A percentile compares a stretch with the other conserved stretches of the same genome.
These are phyloP conservation scores for Limnephilus rhombicus DNA, from an alignment of 2,888 invertebrate species.

Conservation along the genomic window DNA sequence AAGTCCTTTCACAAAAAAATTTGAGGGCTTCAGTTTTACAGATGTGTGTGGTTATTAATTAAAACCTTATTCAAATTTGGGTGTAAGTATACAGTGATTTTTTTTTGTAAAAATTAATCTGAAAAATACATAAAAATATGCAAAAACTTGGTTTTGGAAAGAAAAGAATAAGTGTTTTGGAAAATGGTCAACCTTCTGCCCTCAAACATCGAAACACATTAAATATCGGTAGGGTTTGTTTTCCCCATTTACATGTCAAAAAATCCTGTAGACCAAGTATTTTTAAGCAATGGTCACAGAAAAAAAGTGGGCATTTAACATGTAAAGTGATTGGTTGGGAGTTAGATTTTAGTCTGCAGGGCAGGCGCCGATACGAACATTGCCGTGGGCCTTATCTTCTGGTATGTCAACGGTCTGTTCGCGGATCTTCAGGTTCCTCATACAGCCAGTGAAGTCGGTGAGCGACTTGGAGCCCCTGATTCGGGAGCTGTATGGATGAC, in stretches of 20 bases:
- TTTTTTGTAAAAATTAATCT: neutral
- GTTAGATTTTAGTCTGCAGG: neutral
- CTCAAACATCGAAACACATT: neutral
- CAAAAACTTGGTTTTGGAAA: neutral
- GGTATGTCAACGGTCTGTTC: neutral
- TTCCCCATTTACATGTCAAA: neutral
- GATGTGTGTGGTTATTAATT: neutral
- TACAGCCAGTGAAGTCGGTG: constrained; percentile 88
- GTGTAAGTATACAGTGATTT: neutral
- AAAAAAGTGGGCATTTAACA: too few species aligned
- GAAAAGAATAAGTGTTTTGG: neutral
- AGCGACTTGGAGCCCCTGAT: constrained; percentile 83
- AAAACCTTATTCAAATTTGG: neutral
- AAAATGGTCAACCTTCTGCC: neutral
- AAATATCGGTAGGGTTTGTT: neutral
- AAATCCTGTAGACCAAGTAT: too few species aligned
- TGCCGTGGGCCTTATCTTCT: neutral
- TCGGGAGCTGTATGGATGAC: constrained; percentile 80
- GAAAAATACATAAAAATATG: neutral
- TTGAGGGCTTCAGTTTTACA: neutral
- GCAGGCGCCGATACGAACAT: constrained; percentile 15
- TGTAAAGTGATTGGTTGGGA: neutral
- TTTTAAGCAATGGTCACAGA: too few species aligned
- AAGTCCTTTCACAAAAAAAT: neutral
- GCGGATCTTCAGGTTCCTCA: constrained; percentile 80